phyloP scores from a whole-genome alignment of 1,140 invertebrate species.

The Aphis craccivora region DNA sequence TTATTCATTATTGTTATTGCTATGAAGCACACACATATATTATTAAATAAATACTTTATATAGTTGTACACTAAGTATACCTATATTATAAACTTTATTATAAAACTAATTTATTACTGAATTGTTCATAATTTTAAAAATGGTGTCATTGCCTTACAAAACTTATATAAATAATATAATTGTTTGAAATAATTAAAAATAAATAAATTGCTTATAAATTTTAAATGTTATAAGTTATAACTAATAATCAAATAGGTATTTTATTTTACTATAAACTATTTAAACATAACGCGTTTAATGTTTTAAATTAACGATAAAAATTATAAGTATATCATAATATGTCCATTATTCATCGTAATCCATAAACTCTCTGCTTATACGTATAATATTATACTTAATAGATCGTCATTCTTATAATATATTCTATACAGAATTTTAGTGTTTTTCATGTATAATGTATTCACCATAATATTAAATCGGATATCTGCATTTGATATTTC shows the following conservation, averaged over 20 bases:
- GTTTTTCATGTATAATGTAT: background rate
- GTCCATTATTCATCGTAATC: too few species aligned
- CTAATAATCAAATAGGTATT: background rate
- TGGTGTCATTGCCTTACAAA: background rate
- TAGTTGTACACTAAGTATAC: background rate
- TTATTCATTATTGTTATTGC: background rate
- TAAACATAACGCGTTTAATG: background rate
- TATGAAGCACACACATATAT: background rate
- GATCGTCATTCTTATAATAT: background rate
- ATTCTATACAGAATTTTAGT: background rate
- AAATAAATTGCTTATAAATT: background rate
- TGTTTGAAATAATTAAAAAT: background rate
- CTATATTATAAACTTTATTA: background rate
- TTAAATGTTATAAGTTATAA: background rate
- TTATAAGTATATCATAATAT: background rate
- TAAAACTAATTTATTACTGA: background rate
- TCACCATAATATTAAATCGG: too few species aligned
- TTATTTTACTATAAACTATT: background rate
- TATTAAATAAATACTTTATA: background rate
- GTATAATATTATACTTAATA: background rate
- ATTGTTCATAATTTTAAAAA: background rate
- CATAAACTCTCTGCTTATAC: background rate
- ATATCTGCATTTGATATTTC: background rate
- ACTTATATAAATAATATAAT: background rate
- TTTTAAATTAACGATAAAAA: background rate